Evolutionary conservation across 2,113 vertebrate genomes (phyloP).

Genomic region (Syngnathus floridae): DNA sequence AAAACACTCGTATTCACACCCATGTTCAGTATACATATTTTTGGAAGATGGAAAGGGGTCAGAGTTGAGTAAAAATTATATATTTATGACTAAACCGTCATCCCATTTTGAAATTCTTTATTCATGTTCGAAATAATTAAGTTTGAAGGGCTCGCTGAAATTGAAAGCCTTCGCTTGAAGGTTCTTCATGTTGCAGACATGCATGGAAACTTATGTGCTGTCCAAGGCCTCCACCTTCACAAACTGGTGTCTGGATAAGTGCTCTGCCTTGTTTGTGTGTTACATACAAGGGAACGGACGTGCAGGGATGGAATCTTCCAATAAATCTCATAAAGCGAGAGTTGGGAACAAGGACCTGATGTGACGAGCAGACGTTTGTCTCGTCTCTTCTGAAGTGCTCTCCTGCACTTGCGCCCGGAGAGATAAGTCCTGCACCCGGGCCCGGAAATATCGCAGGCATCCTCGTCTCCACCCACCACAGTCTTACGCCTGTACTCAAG

Average conservation of each 20-base stretch:
- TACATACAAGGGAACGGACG: constrained; percentile 13
- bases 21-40: no score
- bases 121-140: no score
- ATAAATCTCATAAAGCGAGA: constrained; percentile 22
- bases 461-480: constrained; percentile 52
- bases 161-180: no score
- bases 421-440: constrained; percentile 48
- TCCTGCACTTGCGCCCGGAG: constrained; percentile 30
- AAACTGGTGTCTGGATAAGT: constrained; percentile 18
- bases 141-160: no score
- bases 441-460: constrained; percentile 44
- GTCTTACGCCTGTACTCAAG: constrained; percentile 34
- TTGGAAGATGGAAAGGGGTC: no score
- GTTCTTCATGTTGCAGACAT: constrained; percentile 2
- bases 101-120: no score
- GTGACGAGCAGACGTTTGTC: constrained; percentile 42
- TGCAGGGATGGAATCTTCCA: constrained; percentile 31
- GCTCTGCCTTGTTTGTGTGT: constrained; percentile 14
- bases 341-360: constrained; percentile 34
- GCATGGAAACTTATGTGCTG: constrained; percentile 4
- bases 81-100: no score
- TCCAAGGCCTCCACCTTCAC: constrained; percentile 2
- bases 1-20: no score
- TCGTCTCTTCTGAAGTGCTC: constrained; percentile 19
- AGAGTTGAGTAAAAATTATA: no score